Evolutionary conservation across 2,113 vertebrate genomes (phyloP).

Genomic region (Sylvia atricapilla): DNA sequence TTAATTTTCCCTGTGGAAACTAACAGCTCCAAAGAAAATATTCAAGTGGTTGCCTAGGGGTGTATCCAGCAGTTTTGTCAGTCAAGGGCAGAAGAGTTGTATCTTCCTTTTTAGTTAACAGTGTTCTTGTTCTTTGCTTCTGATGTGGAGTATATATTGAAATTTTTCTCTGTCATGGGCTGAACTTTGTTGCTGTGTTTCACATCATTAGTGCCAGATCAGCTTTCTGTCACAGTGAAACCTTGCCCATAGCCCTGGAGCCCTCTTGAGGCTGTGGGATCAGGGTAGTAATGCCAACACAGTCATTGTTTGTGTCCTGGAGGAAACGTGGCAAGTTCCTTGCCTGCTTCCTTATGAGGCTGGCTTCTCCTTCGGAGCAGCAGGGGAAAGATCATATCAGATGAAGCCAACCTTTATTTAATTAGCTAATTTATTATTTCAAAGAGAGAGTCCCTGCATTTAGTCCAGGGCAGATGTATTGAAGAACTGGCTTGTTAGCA

Average conservation of each 20-base stretch:
- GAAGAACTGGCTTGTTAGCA: not conserved
- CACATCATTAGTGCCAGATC: not conserved
- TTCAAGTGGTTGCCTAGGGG: not conserved
- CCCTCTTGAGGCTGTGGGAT: not conserved
- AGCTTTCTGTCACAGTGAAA: not conserved
- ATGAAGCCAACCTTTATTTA: not conserved
- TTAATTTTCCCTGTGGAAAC: not conserved
- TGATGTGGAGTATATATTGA: not conserved
- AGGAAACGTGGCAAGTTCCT: not conserved
- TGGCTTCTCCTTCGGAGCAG: not conserved
- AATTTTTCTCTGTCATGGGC: not conserved
- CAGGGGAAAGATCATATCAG: not conserved
- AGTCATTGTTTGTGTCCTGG: not conserved
- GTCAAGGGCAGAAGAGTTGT: not conserved
- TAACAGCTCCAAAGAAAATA: not conserved
- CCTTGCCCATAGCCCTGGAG: not conserved
- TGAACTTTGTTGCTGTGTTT: not conserved
- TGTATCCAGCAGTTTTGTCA: not conserved
- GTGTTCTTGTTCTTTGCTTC: not conserved
- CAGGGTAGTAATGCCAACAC: not conserved
- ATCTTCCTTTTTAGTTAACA: not conserved
- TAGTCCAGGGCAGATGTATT: not conserved
- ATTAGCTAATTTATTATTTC: not conserved
- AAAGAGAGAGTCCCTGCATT: not conserved
- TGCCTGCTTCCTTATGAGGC: not conserved